Evolutionary conservation across 1,140 invertebrate genomes (phyloP).

Genomic region (Pristionchus pacificus): DNA sequence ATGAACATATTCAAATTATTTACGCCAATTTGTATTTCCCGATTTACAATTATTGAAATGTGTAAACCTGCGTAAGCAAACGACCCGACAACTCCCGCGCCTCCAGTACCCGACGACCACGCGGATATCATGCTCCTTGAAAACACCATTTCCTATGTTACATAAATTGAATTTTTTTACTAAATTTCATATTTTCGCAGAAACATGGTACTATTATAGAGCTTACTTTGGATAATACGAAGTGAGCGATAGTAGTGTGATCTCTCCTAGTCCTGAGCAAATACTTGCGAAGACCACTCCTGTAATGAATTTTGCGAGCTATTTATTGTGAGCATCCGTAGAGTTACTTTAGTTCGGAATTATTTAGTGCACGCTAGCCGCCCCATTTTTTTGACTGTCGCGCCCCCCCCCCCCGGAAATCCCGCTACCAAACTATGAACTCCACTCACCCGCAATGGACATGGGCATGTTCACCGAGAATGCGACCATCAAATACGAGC

Average conservation of each 20-base stretch:
- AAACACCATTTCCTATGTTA: background rate
- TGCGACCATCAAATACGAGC: conserved; percentile 70
- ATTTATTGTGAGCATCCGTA: no score
- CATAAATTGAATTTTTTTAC: conserved; percentile 9
- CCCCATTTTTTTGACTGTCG: no score
- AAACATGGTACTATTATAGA: background rate
- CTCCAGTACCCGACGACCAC: conserved; percentile 55
- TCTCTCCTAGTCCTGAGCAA: conserved; percentile 75
- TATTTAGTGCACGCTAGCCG: no score
- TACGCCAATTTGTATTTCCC: no score
- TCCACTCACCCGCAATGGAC: conserved; percentile 62
- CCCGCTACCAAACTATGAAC: no score
- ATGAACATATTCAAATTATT: no score
- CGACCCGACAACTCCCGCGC: conserved; percentile 49
- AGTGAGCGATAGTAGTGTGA: conserved; percentile 71
- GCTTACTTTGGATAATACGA: conserved; percentile 21
- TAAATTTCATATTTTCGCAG: conserved; percentile 8
- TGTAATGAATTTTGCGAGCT: background rate
- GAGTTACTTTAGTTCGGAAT: no score
- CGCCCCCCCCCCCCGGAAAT: no score
- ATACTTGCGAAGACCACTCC: conserved; percentile 71
- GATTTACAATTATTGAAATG: no score
- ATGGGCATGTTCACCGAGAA: conserved; percentile 65
- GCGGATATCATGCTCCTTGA: conserved; percentile 46
- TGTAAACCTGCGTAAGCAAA: conserved; percentile 50